A percentile compares a stretch with the other conserved stretches of the same genome.
Conservation (phyloP, 2,888 invertebrate species). For the Halocaridina rubra region DNA sequence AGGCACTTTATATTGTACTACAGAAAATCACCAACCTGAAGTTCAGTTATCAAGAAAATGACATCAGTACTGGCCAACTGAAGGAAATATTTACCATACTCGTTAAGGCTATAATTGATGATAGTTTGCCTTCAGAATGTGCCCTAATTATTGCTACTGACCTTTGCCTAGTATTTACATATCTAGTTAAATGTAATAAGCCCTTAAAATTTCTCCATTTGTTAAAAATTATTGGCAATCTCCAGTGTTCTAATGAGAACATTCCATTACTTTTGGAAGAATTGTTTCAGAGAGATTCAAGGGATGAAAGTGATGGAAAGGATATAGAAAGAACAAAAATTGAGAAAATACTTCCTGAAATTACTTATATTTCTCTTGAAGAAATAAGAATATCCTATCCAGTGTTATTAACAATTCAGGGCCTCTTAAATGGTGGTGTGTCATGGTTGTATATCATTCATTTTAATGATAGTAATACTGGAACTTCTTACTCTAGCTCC, state of each 20-base stretch:
- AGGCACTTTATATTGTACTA: conserved; percentile 1
- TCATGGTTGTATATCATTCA: background rate
- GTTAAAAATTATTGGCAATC: background rate
- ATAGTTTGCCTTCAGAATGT: conserved; percentile 9
- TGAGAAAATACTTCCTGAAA: background rate
- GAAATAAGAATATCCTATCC: background rate
- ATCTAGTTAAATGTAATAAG: background rate
- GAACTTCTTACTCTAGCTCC: too few species aligned
- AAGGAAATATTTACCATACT: background rate
- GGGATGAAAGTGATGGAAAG: too few species aligned
- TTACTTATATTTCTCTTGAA: background rate
- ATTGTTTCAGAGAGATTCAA: too few species aligned
- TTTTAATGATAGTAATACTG: too few species aligned
- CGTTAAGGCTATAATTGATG: background rate
- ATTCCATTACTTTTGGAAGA: background rate
- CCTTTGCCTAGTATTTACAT: background rate
- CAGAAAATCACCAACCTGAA: background rate
- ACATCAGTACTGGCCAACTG: background rate
- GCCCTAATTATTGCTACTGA: background rate
- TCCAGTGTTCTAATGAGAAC: background rate
- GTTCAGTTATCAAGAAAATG: too few species aligned
- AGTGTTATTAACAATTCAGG: background rate
- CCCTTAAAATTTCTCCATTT: background rate
- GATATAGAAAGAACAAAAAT: background rate
- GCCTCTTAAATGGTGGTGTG: conserved; percentile 6